Base-by-base conservation (phyloP, 1,140 invertebrate species). In the Macrosteles quadrilineatus region DNA sequence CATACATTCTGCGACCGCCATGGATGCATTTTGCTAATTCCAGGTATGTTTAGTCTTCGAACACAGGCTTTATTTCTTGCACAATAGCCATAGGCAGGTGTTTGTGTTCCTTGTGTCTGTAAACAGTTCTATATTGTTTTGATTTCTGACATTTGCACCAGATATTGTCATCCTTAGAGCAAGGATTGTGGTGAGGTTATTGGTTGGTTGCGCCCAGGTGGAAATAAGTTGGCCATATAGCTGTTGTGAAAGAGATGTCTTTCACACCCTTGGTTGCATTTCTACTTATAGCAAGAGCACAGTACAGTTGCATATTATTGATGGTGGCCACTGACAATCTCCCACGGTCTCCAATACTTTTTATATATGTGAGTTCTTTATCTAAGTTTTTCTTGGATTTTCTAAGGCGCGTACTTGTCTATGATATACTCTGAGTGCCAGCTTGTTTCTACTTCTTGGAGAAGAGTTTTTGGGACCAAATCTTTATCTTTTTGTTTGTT, bases 141-240 rank as follows among this genome's bases (percentile, higher is more conserved):
- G 57, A 62, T 32, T 27, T 69, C 17, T 50, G n/a, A 36, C 17
- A 70, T 25, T 70, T 64, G 36, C 70, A 71, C 70, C 45, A 68
- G 1, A 27, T 36, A 40, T 69, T 17, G 25, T n/a, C 3, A 19
- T 19, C 64, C 21, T 19, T 29, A 11, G 70, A 47, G 53, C 65
- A 71, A 23, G 68, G 50, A 9, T 21, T 55, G 55, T 71, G 70
- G 9, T 50, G 31, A 19, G 64, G 70, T 23, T 68, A 1, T 23
- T 68, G 45, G 59, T 71, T 30, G 23, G 14, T 32, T 68, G 70
- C 19, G 50, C 43, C 50, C 19, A 57, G 14, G 67, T 71, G 70
- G 25, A 68, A 69, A 67, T 68, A 71, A 11, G 32, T 63, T 31
- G 65, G 64, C 70, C 70, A 71, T 4, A 71, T 63, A 36, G 27